phyloP scores from a whole-genome alignment of 92 coral and sea anemone species.

The Porites lobata region DNA sequence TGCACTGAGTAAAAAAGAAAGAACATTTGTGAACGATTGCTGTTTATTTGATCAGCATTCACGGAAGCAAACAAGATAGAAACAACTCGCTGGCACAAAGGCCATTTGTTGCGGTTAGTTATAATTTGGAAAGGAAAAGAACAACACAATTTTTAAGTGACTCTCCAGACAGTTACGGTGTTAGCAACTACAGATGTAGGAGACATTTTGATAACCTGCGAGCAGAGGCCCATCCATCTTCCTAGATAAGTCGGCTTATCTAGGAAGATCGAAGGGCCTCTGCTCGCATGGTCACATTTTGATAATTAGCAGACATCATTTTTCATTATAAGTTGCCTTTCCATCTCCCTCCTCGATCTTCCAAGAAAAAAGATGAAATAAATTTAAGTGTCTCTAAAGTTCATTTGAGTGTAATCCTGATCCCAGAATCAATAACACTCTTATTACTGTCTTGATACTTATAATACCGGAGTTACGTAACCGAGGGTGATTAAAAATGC shows the following conservation, averaged over 20 bases:
- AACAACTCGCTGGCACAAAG: neutral
- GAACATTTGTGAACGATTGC: neutral
- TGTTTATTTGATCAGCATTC: slow-evolving; percentile 5
- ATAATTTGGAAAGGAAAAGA: neutral
- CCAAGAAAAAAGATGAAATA: neutral
- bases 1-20: neutral
- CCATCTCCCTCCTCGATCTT: neutral
- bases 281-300: neutral
- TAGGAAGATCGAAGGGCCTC: no score
- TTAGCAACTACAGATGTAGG: neutral
- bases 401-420: no score
- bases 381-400: no score
- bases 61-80: neutral
- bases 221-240: no score
- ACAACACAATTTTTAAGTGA: neutral
- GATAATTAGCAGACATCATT: no score
- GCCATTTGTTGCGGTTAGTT: neutral
- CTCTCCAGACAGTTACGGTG: neutral
- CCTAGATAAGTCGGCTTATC: no score
- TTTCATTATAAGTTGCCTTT: neutral
- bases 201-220: neutral
- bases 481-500: neutral
- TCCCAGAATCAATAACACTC: no score
- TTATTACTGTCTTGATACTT: no score
- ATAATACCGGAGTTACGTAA: no score